Evolutionary conservation across 2,797 vertebrate species (phyloP).

Genomic region (Nannoperca obscura): DNA sequence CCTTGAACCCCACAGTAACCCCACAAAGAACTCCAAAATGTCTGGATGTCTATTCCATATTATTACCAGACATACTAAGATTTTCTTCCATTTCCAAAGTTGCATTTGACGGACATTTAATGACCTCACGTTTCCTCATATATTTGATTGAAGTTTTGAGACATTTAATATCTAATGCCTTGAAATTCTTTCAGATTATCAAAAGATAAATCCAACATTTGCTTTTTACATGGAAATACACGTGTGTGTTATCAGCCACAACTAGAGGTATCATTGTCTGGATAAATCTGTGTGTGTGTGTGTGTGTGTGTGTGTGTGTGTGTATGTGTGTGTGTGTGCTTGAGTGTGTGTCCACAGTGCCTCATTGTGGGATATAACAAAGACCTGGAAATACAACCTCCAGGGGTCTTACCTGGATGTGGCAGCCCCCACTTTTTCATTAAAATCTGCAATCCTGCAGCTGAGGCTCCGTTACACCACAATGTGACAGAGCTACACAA

Average conservation of each 20-base stretch:
- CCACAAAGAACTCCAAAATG: constrained; percentile 16
- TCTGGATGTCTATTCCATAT: constrained; percentile 2
- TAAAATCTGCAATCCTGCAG: constrained; percentile 86
- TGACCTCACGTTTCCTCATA: constrained; percentile 28
- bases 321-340: not conserved
- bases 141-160: constrained; percentile 37
- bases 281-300: constrained; percentile 46
- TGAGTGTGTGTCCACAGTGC: constrained; percentile 56
- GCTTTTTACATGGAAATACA: constrained; percentile 40
- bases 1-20: constrained; percentile 27
- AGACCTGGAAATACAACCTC: constrained; percentile 84
- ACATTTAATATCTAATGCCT: constrained; percentile 30
- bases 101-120: not conserved
- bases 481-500: constrained; percentile 82
- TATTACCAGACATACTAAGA: constrained; percentile 6
- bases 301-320: not conserved
- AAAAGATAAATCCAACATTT: constrained; percentile 45
- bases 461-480: constrained; percentile 87
- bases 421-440: constrained; percentile 85
- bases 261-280: constrained; percentile 42
- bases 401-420: constrained; percentile 85
- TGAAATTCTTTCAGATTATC: constrained; percentile 38
- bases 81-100: constrained; percentile 13
- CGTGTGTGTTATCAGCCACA: constrained; percentile 37
- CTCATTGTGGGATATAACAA: constrained; percentile 86